These are phyloP conservation scores for Hydropsyche betteni DNA, from an alignment of 2,888 invertebrate species.

Conservation along the genomic window DNA sequence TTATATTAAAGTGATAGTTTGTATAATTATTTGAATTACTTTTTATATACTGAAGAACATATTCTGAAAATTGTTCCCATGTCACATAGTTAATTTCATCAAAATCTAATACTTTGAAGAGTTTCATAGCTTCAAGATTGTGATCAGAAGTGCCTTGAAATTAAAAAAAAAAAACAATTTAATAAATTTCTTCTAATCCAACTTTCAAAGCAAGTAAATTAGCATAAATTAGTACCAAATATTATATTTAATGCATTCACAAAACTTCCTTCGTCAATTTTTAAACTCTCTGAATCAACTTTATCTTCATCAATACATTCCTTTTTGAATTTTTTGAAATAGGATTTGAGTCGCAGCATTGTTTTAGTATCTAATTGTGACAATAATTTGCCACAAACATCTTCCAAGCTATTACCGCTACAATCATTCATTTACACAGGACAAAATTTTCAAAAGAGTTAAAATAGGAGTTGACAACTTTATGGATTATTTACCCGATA, in stretches of 20 bases:
- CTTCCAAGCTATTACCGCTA: slow-evolving; percentile 28
- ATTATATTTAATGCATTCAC: slow-evolving; percentile 56
- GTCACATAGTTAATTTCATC: slow-evolving; percentile 59
- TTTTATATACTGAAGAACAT: slow-evolving; percentile 58
- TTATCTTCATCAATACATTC: background rate
- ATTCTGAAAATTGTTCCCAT: slow-evolving; percentile 60
- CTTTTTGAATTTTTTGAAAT: slow-evolving; percentile 41
- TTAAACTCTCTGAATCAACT: slow-evolving; percentile 35
- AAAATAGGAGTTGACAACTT: background rate
- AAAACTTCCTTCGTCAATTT: slow-evolving; percentile 56
- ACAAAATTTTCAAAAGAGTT: background rate
- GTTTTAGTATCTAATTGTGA: slow-evolving; percentile 43
- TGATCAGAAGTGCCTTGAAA: slow-evolving; percentile 61
- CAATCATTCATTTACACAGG: background rate
- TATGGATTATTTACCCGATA: background rate
- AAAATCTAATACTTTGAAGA: slow-evolving; percentile 59
- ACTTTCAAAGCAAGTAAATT: background rate
- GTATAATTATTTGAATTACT: slow-evolving; percentile 57
- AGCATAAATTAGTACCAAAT: slow-evolving; percentile 54
- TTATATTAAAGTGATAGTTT: slow-evolving; percentile 56
- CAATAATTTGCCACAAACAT: slow-evolving; percentile 36
- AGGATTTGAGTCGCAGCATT: slow-evolving; percentile 37
- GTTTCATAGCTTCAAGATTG: slow-evolving; percentile 58
- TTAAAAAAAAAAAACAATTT: background rate
- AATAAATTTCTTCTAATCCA: background rate